Percentiles rank a stretch among this genome's conserved stretches.
Conservation (phyloP, 2,888 invertebrate species). For the Dasypolia templi region DNA sequence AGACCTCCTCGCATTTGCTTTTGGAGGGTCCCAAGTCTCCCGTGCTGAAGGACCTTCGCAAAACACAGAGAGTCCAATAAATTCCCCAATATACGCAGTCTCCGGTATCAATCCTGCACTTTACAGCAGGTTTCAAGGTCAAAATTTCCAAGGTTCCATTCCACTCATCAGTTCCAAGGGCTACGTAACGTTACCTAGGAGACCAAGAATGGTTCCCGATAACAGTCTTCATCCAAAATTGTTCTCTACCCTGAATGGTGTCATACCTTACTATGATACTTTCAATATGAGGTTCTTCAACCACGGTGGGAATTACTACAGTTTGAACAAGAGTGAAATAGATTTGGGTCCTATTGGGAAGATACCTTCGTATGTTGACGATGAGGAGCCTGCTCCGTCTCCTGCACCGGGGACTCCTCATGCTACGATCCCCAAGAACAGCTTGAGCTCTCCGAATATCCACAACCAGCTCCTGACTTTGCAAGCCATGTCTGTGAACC, state of each 20-base stretch:
- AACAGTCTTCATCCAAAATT: conserved; percentile 84
- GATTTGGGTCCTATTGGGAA: conserved; percentile 89
- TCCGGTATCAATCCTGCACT: conserved; percentile 77
- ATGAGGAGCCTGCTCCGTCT: conserved; percentile 89
- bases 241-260: conserved; percentile 85
- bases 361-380: conserved; percentile 87
- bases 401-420: conserved; percentile 89
- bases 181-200: conserved; percentile 96
- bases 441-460: conserved; percentile 89
- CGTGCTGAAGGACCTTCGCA: conserved; percentile 84
- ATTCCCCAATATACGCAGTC: conserved; percentile 83
- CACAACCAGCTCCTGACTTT: conserved; percentile 87
- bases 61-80: conserved; percentile 79
- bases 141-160: conserved; percentile 90
- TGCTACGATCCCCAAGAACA: conserved; percentile 85
- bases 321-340: conserved; percentile 93
- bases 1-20: conserved; percentile 94
- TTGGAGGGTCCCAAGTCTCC: conserved; percentile 86
- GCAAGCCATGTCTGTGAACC: conserved; percentile 80
- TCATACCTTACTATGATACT: conserved; percentile 93
- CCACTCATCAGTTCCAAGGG: conserved; percentile 92
- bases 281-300: conserved; percentile 96
- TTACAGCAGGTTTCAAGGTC: conserved; percentile 90
- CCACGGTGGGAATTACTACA: conserved; percentile 94
- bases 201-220: conserved; percentile 93